phyloP scores from a whole-genome alignment of 2,888 invertebrate genomes.

The Thelaira solivaga region DNA sequence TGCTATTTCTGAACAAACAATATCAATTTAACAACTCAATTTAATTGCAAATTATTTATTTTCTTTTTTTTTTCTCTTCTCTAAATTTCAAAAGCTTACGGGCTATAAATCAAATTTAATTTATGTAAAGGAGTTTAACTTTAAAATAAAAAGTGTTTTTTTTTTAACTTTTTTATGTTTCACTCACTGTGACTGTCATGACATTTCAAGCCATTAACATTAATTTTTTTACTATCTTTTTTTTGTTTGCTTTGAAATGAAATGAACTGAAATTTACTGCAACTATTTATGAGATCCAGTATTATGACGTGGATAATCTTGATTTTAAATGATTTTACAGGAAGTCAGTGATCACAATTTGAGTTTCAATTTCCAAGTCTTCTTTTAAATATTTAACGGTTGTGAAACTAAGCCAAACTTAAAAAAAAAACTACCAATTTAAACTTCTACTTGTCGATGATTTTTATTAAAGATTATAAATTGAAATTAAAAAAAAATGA shows the following conservation, averaged over 20 bases:
- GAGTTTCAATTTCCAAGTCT: slow-evolving; percentile 6
- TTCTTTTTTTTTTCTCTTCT: background rate
- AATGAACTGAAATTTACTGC: background rate
- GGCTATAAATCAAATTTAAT: slow-evolving; percentile 48
- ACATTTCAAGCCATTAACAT: slow-evolving; percentile 18
- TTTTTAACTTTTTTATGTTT: too few relatives aligned
- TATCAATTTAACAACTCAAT: slow-evolving; percentile 36
- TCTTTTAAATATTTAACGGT: slow-evolving; percentile 11
- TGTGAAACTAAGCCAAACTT: slow-evolving; percentile 30
- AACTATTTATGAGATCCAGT: slow-evolving; percentile 38
- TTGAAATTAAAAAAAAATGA: slow-evolving; percentile 11
- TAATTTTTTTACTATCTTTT: background rate
- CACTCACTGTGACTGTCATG: slow-evolving; percentile 12
- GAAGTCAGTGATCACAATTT: slow-evolving; percentile 44
- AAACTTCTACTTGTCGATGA: slow-evolving; percentile 41
- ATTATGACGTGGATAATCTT: slow-evolving; percentile 27
- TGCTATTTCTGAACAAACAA: background rate
- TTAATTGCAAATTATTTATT: slow-evolving; percentile 28
- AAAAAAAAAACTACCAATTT: slow-evolving; percentile 22
- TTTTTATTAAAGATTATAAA: slow-evolving; percentile 16
- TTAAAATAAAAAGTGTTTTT: background rate
- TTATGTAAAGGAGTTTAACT: slow-evolving; percentile 6
- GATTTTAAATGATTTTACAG: slow-evolving; percentile 34
- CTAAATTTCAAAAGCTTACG: slow-evolving; percentile 24
- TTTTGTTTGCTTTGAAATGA: too few relatives aligned